Evolutionary conservation across 2,113 vertebrate genomes (phyloP).

Genomic region (Indicator maculatus): DNA sequence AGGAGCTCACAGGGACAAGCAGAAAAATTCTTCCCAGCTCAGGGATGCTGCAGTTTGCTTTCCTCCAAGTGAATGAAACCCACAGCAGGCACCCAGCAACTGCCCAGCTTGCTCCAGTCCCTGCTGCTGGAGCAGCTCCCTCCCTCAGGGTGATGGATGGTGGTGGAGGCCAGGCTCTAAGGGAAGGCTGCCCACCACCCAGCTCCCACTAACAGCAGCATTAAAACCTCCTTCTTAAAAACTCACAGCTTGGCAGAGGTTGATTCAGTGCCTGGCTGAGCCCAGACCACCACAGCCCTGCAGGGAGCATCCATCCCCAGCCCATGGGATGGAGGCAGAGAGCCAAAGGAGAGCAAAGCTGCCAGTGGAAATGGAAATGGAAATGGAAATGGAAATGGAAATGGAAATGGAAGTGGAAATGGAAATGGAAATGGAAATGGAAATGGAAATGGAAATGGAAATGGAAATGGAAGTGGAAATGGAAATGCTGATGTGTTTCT

Average conservation of each 20-base stretch:
- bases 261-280: background rate
- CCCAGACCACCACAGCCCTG: background rate
- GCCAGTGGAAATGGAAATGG: background rate
- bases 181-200: background rate
- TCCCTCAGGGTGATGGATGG: background rate
- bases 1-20: background rate
- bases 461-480: no score
- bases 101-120: background rate
- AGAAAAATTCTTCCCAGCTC: background rate
- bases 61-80: background rate
- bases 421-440: no score
- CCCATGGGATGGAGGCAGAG: background rate
- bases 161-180: rapidly evolving
- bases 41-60: background rate
- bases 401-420: no score
- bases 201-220: background rate
- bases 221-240: background rate
- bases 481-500: background rate
- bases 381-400: no score
- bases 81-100: background rate
- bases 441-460: no score
- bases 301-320: background rate
- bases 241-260: background rate
- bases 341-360: background rate
- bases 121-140: background rate